Evolutionary conservation across 2,113 vertebrate species (phyloP).

Genomic region (Cynoglossus semilaevis): DNA sequence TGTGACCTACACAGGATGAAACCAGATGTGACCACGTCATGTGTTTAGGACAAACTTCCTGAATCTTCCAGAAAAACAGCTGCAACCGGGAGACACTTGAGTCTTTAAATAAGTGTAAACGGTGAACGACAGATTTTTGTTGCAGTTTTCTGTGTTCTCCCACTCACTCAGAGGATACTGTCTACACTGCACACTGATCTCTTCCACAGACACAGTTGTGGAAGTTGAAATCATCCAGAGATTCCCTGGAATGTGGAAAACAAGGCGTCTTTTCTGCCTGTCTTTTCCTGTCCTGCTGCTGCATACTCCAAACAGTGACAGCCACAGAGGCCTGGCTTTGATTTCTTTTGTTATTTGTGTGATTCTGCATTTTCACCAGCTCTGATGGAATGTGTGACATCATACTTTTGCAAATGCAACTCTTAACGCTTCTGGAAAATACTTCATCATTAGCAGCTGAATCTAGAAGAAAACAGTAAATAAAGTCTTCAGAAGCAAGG

Average conservation of each 20-base stretch:
- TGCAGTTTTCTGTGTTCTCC: neutral
- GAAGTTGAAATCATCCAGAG: conserved; percentile 33
- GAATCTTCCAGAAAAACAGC: neutral
- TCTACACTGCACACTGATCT: neutral
- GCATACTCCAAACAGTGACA: neutral
- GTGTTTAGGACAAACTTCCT: conserved; percentile 22
- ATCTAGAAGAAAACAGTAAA: too few relatives aligned
- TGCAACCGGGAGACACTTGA: neutral
- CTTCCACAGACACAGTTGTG: conserved; percentile 22
- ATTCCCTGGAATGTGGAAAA: conserved; percentile 51
- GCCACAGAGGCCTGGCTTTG: too few relatives aligned
- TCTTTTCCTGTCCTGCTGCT: conserved; percentile 3
- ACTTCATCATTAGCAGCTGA: too few relatives aligned
- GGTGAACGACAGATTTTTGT: neutral
- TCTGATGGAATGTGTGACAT: too few relatives aligned
- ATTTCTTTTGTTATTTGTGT: neutral
- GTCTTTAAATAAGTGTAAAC: neutral
- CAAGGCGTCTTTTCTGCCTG: conserved; percentile 21
- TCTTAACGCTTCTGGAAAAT: too few relatives aligned
- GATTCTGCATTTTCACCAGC: too few relatives aligned
- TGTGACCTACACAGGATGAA: conserved; percentile 1
- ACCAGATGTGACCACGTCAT: conserved; percentile 8
- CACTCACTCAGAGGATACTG: neutral
- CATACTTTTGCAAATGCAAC: too few relatives aligned
- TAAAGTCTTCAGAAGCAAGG: too few relatives aligned